phyloP scores from a whole-genome alignment of 2,888 invertebrate species.

The Acrobasis suavella region DNA sequence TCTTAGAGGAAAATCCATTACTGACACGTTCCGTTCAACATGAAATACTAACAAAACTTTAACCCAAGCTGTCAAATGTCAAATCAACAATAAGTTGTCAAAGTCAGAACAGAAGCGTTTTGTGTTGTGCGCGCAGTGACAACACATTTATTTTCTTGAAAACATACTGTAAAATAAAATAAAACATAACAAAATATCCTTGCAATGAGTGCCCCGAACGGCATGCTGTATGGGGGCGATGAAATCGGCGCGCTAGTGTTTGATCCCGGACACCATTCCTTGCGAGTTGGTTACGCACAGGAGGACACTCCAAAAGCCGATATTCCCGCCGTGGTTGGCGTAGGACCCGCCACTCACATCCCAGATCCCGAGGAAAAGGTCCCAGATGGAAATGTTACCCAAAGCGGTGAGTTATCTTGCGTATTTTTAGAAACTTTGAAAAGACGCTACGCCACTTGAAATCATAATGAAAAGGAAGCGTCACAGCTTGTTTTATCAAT shows the following conservation, averaged over 20 bases:
- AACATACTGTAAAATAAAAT: not conserved
- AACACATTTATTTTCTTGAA: not conserved
- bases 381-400: conserved; percentile 87
- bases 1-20: too few relatives aligned
- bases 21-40: too few relatives aligned
- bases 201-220: conserved; percentile 76
- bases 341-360: conserved; percentile 87
- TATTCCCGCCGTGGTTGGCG: conserved; percentile 96
- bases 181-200: not conserved
- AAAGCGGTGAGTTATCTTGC: conserved; percentile 58
- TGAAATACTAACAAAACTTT: too few relatives aligned
- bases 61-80: too few relatives aligned
- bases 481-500: conserved; percentile 13
- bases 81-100: not conserved
- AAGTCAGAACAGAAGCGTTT: conserved; percentile 1
- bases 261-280: conserved; percentile 90
- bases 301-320: conserved; percentile 99
- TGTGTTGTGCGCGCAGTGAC: not conserved
- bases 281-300: conserved; percentile 96
- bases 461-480: not conserved
- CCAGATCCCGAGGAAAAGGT: conserved; percentile 89
- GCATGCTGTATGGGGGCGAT: conserved; percentile 96
- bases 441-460: not conserved
- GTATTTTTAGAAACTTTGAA: conserved; percentile 4
- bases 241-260: conserved; percentile 99